Evolutionary conservation across 2,797 vertebrate genomes (phyloP), one percentile per base, ranked within the genome.

Genomic region (Sebastes goodei): DNA sequence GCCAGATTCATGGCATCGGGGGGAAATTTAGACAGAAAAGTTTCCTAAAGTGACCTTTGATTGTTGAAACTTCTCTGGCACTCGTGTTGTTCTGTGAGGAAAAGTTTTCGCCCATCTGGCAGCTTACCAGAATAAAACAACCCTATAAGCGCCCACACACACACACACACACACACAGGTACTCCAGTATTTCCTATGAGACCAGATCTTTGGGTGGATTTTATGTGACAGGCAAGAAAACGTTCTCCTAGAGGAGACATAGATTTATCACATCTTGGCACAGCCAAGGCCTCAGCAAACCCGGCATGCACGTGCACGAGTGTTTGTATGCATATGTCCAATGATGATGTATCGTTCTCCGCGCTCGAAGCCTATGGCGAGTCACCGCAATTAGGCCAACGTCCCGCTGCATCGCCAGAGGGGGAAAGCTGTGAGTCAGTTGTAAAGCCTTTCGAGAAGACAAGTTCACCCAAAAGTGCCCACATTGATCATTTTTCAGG

Each of bases 261-360:
- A 29, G 49, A 86, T 79, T 81, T 64, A 82, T 84, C 46, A 56
- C 29, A 27, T 25, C 65, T 63, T 60, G 76, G 80, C 67, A 25
- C 64, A 27, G 71, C 64, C 46, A 32, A 32, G 74, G 46, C 62
- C 69, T 77, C 63, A 9, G 35, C 33, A 57, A 52, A 35, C 21
- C 32, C 25, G 1, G 32, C 3, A 20, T 55, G 33, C 67, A 38
- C 55, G 63, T 61, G 83, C 70, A n/a, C 32, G 71, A 9, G 25
- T 87, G 89, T 88, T 87, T 89, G 78, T 86, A 38, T 85, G 80
- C 78, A 59, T 59, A 78, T 81, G 84, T 88, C 86, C 57, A 30
- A 23, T 42, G 52, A 79, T 90, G 85, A 91, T 89, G 76, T 86
- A 90, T 89, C 27, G 46, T 63, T 77, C 86, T 17, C 38, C 55